Base-by-base conservation (phyloP, 1,140 invertebrate species). In the Dendroctonus ponderosae region DNA sequence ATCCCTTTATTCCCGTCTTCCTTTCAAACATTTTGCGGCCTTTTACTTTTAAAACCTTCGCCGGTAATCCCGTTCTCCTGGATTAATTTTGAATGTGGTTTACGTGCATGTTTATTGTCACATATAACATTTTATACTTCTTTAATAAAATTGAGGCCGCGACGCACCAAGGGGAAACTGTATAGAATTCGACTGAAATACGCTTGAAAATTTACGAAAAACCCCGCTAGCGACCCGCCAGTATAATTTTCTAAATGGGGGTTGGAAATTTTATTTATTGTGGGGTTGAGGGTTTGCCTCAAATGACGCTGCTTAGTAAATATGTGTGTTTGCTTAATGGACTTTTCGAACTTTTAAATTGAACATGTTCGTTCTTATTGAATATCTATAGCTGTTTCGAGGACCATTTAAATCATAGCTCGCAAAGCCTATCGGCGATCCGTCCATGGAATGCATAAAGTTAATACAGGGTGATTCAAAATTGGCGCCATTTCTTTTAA, bases 71-170 rank as follows among this genome's bases (percentile, higher is more conserved):
- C 56, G 66, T 50, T 62, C 50, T 68, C 60, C 66, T 41, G 58
- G 66, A 62, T 68, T 68, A 68, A 68, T 68, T 68, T 68, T 59
- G 59, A 68, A 68, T 68, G 66, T 59, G 66, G 66, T 68, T 68
- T 62, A 62, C 66, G 66, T 63, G 66, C 66, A 68, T 63, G 66
- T 68, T 68, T 68, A 68, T 68, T 68, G 66, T 68, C 66, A 62
- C 66, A 68, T 68, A 68, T 68, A 68, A 63, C 59, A 63, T 68
- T 68, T 68, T 68, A 68, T 68, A 68, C 61, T 68, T 68, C 66
- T 62, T 68, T 68, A 62, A 63, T 68, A 68, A 68, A 68, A 68
- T 68, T 68, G 62, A 39, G 66, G 15, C 42, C 52, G 56, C 64
- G 64, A 53, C 41, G 43, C 43, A 60, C 46, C 12, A 14, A 57